Conservation (phyloP, 2,797 vertebrate species). For the Numenius phaeopus region DNA sequence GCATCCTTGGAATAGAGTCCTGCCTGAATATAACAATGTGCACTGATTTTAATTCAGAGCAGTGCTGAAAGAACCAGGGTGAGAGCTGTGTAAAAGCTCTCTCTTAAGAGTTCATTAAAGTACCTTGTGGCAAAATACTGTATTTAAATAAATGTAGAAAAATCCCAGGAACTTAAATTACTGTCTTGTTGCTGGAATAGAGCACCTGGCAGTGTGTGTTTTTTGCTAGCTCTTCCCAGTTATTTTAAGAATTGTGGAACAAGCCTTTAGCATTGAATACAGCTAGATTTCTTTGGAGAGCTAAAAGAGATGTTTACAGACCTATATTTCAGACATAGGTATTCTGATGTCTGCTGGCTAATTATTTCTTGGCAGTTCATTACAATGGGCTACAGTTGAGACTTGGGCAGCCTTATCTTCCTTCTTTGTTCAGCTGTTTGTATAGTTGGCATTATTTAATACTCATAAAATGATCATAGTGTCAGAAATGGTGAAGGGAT, state of each 20-base stretch:
- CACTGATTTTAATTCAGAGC: constrained; percentile 22
- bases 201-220: constrained; percentile 10
- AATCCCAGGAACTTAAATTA: neutral
- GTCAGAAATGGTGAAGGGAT: neutral
- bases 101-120: constrained; percentile 1
- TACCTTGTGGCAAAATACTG: constrained; percentile 10
- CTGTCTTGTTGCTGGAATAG: constrained; percentile 8
- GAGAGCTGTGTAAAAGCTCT: neutral
- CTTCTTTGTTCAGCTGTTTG: neutral
- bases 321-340: neutral
- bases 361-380: constrained; percentile 13
- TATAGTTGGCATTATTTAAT: constrained; percentile 9
- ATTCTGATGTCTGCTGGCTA: neutral
- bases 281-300: constrained; percentile 9
- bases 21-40: neutral
- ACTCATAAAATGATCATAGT: neutral
- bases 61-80: neutral
- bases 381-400: neutral
- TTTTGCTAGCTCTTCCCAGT: neutral
- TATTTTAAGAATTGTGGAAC: constrained; percentile 14
- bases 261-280: neutral
- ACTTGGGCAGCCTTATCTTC: neutral
- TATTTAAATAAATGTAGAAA: constrained; percentile 6
- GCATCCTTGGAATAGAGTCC: neutral
- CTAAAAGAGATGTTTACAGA: neutral